Evolutionary conservation across 2,888 invertebrate species (phyloP).

Genomic region (Eristalinus sepulchralis): DNA sequence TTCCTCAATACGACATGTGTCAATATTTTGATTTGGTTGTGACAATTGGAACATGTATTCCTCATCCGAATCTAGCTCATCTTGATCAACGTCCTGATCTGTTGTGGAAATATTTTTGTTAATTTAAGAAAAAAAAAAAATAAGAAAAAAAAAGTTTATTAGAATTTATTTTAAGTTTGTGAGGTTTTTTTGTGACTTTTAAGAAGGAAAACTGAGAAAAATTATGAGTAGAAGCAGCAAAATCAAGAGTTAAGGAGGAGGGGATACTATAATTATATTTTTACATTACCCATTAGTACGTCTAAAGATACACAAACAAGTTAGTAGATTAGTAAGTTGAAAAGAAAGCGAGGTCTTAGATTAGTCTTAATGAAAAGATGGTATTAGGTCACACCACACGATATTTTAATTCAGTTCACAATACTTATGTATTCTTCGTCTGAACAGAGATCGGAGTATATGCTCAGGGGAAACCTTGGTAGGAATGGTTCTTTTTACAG

Average conservation of each 20-base stretch:
- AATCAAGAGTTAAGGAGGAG: conserved; percentile 22
- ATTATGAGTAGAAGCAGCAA: conserved; percentile 30
- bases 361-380: background rate
- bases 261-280: background rate
- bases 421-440: too few relatives aligned
- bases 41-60: conserved; percentile 84
- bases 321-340: conserved; percentile 24
- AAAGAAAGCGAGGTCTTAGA: background rate
- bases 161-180: background rate
- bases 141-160: background rate
- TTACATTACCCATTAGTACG: conserved; percentile 51
- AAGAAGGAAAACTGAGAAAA: background rate
- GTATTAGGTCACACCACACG: too few relatives aligned
- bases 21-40: conserved; percentile 86
- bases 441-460: too few relatives aligned
- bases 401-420: too few relatives aligned
- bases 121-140: conserved; percentile 7
- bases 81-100: conserved; percentile 83
- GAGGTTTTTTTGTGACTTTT: background rate
- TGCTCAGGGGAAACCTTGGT: too few relatives aligned
- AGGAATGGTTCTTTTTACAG: too few relatives aligned
- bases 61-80: conserved; percentile 86
- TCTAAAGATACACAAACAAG: conserved; percentile 40
- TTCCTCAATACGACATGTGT: conserved; percentile 93
- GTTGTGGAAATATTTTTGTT: conserved; percentile 53